Evolutionary conservation across 2,797 vertebrate genomes (phyloP).

Genomic region (Aeoliscus strigatus): DNA sequence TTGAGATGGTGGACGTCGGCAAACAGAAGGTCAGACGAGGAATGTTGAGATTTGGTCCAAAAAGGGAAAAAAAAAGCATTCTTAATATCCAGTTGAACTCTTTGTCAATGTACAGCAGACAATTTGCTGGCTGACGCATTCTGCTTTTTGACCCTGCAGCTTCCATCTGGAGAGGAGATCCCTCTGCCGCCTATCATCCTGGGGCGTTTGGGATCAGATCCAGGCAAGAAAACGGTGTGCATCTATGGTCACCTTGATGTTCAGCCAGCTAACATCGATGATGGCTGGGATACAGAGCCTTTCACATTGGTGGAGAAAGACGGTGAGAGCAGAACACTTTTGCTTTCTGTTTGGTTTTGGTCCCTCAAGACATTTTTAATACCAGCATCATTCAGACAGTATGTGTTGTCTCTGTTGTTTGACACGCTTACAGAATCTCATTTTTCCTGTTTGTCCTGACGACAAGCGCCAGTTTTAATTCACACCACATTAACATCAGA

Average conservation of each 20-base stretch:
- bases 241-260: constrained; percentile 96
- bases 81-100: too few species aligned
- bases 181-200: constrained; percentile 89
- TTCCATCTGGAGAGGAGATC: constrained; percentile 84
- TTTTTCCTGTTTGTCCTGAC: too few species aligned
- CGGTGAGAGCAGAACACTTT: constrained; percentile 69
- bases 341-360: neutral
- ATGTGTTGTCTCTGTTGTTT: too few species aligned
- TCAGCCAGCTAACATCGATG: constrained; percentile 85
- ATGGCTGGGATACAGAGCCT: constrained; percentile 95
- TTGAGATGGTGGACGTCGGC: constrained; percentile 85
- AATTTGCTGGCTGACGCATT: neutral
- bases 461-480: too few species aligned
- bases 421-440: too few species aligned
- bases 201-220: constrained; percentile 84
- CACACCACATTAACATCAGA: too few species aligned
- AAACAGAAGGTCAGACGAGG: constrained; percentile 78
- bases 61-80: too few species aligned
- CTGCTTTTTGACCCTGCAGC: constrained; percentile 59
- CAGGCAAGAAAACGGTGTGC: constrained; percentile 90
- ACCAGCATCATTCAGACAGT: too few species aligned
- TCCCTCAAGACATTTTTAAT: too few species aligned
- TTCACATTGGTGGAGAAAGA: constrained; percentile 91
- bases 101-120: too few species aligned
- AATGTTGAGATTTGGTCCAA: too few species aligned